Evolutionary conservation across 1,140 invertebrate species (phyloP), one percentile per base, ranked within the genome.

Genomic region (Dendrolimus kikuchii): DNA sequence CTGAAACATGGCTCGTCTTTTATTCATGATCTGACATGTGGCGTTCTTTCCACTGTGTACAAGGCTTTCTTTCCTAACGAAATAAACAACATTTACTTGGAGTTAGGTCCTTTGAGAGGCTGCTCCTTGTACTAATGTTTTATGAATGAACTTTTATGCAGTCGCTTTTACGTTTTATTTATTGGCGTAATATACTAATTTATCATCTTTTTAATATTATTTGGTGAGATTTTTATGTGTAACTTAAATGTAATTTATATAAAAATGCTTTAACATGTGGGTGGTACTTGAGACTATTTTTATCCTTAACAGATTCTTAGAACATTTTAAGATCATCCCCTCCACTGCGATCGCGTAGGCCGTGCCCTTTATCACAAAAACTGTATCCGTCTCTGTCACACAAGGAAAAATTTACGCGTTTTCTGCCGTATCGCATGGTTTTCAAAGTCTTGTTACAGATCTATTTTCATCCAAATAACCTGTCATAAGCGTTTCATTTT

Each of bases 11-110:
- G 77, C 74, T 81, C 70, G 81, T 85, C 68, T 85, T 83, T 85
- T 85, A 85, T 85, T 85, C 81, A 85, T 85, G 71, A 48, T 72
- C 71, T 80, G 75, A 85, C 81, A 83, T 85, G 74, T 85, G 81
- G 75, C 71, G 72, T 71, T 73, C 71, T 63, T 63, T 68, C 60
- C 68, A 77, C 77, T 75, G 74, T 85, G 67, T 70, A 77, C 79
- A 79, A n/a, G 70, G 71, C 77, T 85, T 85, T 83, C 77, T 81
- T 81, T 64, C 66, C 61, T 74, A 85, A 85, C 78, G 77, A 85
- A 85, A 85, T 83, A 85, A 85, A 85, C 76, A 82, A 78, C 78
- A 76, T 78, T 81, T 79, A 71, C 78, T 77, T 81, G 74, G 71
- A 83, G 74, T 76, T 74, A 68, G 66, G 60, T 77, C 74, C 81